Evolutionary conservation across 2,797 vertebrate genomes (phyloP).

Genomic region (Sebastes alutus): DNA sequence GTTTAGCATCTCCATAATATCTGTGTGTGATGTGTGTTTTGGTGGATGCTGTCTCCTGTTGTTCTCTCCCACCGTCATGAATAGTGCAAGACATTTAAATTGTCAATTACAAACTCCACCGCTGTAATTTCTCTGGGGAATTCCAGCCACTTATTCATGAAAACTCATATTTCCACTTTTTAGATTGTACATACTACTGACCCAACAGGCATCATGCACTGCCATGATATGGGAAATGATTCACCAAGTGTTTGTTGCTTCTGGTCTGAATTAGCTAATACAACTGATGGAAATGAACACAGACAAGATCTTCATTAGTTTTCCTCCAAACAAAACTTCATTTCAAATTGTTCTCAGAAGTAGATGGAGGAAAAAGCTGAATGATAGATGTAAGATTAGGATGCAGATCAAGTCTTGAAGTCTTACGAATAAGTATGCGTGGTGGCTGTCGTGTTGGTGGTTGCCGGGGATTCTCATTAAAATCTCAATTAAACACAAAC

Average conservation of each 20-base stretch:
- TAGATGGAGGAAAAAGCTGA: neutral
- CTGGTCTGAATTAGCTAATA: neutral
- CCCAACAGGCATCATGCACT: neutral
- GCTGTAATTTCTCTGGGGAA: constrained; percentile 56
- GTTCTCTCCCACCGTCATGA: constrained; percentile 20
- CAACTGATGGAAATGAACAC: neutral
- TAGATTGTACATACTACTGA: neutral
- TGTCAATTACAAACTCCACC: constrained; percentile 62
- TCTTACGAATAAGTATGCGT: constrained; percentile 13
- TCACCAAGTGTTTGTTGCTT: neutral
- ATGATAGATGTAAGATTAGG: constrained; percentile 17
- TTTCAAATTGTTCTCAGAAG: constrained; percentile 17
- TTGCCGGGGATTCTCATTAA: constrained; percentile 65
- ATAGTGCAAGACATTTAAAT: constrained; percentile 59
- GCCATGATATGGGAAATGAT: neutral
- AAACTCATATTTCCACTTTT: constrained; percentile 2
- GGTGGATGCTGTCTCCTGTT: neutral
- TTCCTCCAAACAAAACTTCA: neutral
- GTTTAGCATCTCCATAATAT: neutral
- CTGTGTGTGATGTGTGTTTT: neutral
- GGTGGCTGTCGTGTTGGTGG: constrained; percentile 21
- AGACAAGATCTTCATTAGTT: neutral
- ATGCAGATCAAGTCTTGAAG: constrained; percentile 5
- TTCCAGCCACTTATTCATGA: constrained; percentile 24
- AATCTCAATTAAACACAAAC: constrained; percentile 73